Base-by-base conservation (phyloP, 2,888 invertebrate species). In the Ophion slaviceki region DNA sequence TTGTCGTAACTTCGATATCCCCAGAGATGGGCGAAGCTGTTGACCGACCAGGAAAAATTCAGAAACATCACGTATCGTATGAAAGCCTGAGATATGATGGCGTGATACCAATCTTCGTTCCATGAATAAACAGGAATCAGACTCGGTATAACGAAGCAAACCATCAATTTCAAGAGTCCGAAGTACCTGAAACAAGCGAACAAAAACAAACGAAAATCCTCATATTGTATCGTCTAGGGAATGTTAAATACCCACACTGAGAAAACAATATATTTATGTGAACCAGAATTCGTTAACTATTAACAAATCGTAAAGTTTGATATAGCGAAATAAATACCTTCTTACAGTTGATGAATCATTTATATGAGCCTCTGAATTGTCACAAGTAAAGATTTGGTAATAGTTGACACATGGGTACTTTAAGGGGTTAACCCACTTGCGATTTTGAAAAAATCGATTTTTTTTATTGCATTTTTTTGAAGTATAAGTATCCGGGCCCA, bases 21-120 rank as follows among this genome's bases (percentile, higher is more conserved):
- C 91, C 92, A 94, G 11, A 93, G 88, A 91, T 96, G 96, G 14
- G 96, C 96, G 2, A 94, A 95, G 84, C 95, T 95, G 91, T 96
- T 96, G 53, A 96, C 95, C 45, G 94, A 92, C 96, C 96, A 96
- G 0, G 96, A 95, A 84, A 94, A 93, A 91, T 96, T 95, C 47
- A 96, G 93, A 1, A 93, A 92, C 59, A 94, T 84, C 17, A 93
- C 92, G 90, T 95, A 95, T 57, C 96, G 94, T 10, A 95, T 87
- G 24, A 94, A 94, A 2, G 94, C 94, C 76, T 95, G 93, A 0
- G 95, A 91, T 87, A 95, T 93, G 89, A 95, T 94, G 0, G 95
- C 94, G 67, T 93, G 93, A 84, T 91, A 92, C 86, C 94, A 93
- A 2, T 93, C 92, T 90, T 96, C 96, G 66, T 94, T 94, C 96